Conservation (phyloP, 64 coral and sea anemone species). For the Montipora foliosa region DNA sequence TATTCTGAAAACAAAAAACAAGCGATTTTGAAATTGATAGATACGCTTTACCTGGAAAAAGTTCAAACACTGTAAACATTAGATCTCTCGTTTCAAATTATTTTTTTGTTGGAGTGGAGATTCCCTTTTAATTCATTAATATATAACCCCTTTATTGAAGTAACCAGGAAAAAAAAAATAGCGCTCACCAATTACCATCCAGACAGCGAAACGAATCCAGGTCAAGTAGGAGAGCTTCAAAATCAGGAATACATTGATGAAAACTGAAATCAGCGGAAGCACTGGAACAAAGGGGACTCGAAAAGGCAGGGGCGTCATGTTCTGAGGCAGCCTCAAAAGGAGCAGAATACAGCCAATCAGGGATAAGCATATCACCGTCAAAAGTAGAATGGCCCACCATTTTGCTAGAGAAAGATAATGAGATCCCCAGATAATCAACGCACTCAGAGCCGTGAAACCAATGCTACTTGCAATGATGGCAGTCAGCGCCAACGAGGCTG, state of each 20-base stretch:
- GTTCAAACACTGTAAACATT: no score
- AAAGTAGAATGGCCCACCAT: constrained; percentile 15
- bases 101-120: no score
- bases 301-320: not conserved
- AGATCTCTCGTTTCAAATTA: no score
- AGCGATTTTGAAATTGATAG: no score
- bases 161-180: not conserved
- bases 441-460: not conserved
- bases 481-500: not conserved
- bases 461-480: not conserved
- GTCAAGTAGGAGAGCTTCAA: constrained; percentile 25
- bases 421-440: not conserved
- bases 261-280: not conserved
- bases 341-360: not conserved
- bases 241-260: constrained; percentile 32
- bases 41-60: no score
- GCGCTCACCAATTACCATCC: constrained; percentile 46
- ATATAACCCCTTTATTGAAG: not conserved
- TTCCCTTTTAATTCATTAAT: no score
- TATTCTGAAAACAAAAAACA: no score
- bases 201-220: constrained; percentile 16
- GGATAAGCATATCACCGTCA: not conserved
- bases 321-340: constrained; percentile 1
- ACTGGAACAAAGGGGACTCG: constrained; percentile 32
- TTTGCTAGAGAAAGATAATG: not conserved